phyloP scores from a whole-genome alignment of 2,888 invertebrate genomes.

The Melinaea menophilus region DNA sequence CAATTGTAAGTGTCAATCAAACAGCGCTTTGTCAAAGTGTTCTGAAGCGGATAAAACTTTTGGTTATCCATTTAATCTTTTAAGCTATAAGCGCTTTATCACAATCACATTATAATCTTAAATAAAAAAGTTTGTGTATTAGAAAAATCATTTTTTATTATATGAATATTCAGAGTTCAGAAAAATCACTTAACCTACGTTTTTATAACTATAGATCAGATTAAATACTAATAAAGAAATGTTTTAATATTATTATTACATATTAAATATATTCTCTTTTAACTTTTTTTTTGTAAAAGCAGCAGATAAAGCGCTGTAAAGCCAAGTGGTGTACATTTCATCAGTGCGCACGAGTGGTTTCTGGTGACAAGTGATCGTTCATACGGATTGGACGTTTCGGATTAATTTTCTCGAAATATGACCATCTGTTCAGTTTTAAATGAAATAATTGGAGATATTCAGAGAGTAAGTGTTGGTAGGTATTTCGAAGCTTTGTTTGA shows the following conservation, averaged over 20 bases:
- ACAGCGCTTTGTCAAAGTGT: conserved; percentile 53
- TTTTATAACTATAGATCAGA: too few species aligned
- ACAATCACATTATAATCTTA: not conserved
- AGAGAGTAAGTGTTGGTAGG: not conserved
- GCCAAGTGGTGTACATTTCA: conserved; percentile 23
- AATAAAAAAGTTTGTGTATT: too few species aligned
- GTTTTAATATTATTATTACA: too few species aligned
- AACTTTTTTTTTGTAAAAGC: not conserved
- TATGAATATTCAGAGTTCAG: too few species aligned
- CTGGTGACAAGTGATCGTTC: conserved; percentile 67
- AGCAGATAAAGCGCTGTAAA: conserved; percentile 40
- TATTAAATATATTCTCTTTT: not conserved
- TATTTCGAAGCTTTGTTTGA: too few species aligned
- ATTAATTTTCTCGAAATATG: conserved; percentile 60
- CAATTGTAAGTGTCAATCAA: conserved; percentile 62
- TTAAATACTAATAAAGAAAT: too few species aligned
- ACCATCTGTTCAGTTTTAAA: conserved; percentile 59
- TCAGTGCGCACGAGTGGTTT: conserved; percentile 55
- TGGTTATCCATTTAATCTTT: conserved; percentile 28
- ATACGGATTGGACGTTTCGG: conserved; percentile 58
- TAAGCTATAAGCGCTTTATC: conserved; percentile 28
- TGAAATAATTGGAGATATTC: conserved; percentile 28
- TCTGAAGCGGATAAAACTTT: conserved; percentile 62
- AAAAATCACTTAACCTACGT: too few species aligned
- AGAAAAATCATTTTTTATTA: too few species aligned